Evolutionary conservation across 2,797 vertebrate species (phyloP).

Genomic region (Acrossocheilus fasciatus): DNA sequence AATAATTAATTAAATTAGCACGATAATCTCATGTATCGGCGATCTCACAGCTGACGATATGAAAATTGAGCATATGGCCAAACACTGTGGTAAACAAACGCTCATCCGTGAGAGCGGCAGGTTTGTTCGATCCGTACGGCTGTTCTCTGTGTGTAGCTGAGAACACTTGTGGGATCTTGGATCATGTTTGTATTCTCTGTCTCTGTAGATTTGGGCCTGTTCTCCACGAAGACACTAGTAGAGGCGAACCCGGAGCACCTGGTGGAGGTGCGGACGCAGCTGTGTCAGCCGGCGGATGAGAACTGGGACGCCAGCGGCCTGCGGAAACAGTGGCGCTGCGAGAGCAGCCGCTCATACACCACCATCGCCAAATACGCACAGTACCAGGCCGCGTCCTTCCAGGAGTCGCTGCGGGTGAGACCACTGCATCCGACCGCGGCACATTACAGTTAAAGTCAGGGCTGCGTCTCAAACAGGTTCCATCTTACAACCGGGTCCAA

Average conservation of each 20-base stretch:
- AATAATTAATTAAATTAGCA: too few species aligned
- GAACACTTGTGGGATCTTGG: background rate
- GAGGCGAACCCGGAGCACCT: constrained; percentile 97
- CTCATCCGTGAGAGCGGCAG: background rate
- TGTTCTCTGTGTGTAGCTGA: too few species aligned
- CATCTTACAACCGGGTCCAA: too few species aligned
- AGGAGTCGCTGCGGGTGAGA: constrained; percentile 92
- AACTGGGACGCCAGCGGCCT: constrained; percentile 96
- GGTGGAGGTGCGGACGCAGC: constrained; percentile 95
- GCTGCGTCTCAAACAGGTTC: too few species aligned
- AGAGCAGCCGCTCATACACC: constrained; percentile 95
- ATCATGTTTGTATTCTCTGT: background rate
- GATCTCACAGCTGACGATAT: too few species aligned
- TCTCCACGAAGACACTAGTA: constrained; percentile 97
- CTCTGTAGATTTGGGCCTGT: constrained; percentile 90
- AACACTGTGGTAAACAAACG: background rate
- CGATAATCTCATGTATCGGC: background rate
- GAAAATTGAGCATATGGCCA: too few species aligned
- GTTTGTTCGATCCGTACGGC: too few species aligned
- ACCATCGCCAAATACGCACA: constrained; percentile 98
- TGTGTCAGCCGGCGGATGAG: constrained; percentile 94
- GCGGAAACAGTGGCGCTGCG: constrained; percentile 96
- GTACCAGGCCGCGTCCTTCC: constrained; percentile 97
- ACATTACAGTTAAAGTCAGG: background rate
- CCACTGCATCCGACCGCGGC: too few species aligned